A percentile compares a stretch with the other conserved stretches of the same genome.
Evolutionary conservation across 2,113 vertebrate species (phyloP).

Genomic region (Phylloscopus trochiloides): DNA sequence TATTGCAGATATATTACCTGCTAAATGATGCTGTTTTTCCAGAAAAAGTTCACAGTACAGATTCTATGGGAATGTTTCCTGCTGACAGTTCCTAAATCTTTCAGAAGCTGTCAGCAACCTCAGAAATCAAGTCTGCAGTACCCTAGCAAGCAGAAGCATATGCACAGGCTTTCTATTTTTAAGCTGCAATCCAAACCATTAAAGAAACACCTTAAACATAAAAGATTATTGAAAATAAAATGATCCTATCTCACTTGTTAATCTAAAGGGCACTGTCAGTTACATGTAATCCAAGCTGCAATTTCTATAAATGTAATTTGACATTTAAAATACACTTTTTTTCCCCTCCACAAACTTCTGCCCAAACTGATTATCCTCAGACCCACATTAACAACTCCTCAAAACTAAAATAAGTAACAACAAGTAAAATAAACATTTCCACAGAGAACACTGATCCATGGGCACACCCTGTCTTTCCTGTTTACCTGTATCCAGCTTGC

Average conservation of each 20-base stretch:
- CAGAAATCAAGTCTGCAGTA: slow-evolving; percentile 78
- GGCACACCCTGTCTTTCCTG: background rate
- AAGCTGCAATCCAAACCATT: slow-evolving; percentile 63
- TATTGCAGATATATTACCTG: slow-evolving; percentile 76
- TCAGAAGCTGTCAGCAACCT: slow-evolving; percentile 78
- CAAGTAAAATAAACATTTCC: slow-evolving; percentile 7
- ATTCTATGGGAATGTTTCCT: slow-evolving; percentile 72
- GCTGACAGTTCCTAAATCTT: slow-evolving; percentile 79
- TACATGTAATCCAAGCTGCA: slow-evolving; percentile 51
- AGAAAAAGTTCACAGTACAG: slow-evolving; percentile 59
- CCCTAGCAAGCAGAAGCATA: slow-evolving; percentile 64
- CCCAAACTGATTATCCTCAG: slow-evolving; percentile 53
- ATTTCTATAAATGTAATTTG: slow-evolving; percentile 60
- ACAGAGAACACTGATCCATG: background rate
- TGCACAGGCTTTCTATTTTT: slow-evolving; percentile 71
- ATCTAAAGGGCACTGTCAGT: slow-evolving; percentile 66
- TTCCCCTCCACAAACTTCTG: slow-evolving; percentile 43
- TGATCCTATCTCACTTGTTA: slow-evolving; percentile 68
- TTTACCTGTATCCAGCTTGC: background rate
- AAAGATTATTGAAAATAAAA: slow-evolving; percentile 68
- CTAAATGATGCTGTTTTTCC: slow-evolving; percentile 68
- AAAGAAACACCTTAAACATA: slow-evolving; percentile 66
- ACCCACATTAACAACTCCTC: slow-evolving; percentile 7
- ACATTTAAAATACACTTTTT: slow-evolving; percentile 53
- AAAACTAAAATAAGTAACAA: background rate